A percentile compares a stretch with the other conserved stretches of the same genome.
Evolutionary conservation across 2,888 invertebrate genomes (phyloP).

Genomic region (Lasioglossum leucozonium): DNA sequence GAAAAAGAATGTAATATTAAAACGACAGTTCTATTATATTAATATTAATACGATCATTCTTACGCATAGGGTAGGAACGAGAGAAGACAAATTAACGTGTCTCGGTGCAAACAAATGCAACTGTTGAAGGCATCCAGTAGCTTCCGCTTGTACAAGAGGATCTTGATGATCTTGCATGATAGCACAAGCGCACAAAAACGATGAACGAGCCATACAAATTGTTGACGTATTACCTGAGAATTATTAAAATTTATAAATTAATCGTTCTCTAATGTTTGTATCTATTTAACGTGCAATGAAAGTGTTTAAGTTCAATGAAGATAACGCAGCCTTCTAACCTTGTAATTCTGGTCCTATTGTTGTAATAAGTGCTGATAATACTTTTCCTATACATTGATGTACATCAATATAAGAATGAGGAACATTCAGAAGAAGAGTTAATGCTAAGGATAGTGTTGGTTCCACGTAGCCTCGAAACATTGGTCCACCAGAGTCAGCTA

Average conservation of each 20-base stretch:
- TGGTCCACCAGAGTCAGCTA: slow-evolving; percentile 99
- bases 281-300: neutral
- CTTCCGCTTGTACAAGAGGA: slow-evolving; percentile 97
- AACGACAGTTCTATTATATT: too few species aligned
- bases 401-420: slow-evolving; percentile 96
- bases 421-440: slow-evolving; percentile 95
- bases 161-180: slow-evolving; percentile 96
- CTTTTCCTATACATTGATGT: slow-evolving; percentile 96
- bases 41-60: slow-evolving; percentile 84
- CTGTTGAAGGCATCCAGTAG: slow-evolving; percentile 97
- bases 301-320: neutral
- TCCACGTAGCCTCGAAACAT: slow-evolving; percentile 99
- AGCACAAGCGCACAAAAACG: slow-evolving; percentile 96
- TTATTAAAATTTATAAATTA: neutral
- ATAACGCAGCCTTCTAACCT: slow-evolving; percentile 85
- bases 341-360: slow-evolving; percentile 99
- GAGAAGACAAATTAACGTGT: slow-evolving; percentile 95
- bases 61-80: slow-evolving; percentile 97
- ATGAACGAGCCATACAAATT: slow-evolving; percentile 91
- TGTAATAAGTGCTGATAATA: slow-evolving; percentile 97
- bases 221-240: slow-evolving; percentile 88
- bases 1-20: slow-evolving; percentile 61
- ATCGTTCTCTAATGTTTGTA: neutral
- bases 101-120: slow-evolving; percentile 98
- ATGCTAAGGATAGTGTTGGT: slow-evolving; percentile 94